phyloP scores from a whole-genome alignment of 1,140 invertebrate species.

The Drosophila eugracilis region DNA sequence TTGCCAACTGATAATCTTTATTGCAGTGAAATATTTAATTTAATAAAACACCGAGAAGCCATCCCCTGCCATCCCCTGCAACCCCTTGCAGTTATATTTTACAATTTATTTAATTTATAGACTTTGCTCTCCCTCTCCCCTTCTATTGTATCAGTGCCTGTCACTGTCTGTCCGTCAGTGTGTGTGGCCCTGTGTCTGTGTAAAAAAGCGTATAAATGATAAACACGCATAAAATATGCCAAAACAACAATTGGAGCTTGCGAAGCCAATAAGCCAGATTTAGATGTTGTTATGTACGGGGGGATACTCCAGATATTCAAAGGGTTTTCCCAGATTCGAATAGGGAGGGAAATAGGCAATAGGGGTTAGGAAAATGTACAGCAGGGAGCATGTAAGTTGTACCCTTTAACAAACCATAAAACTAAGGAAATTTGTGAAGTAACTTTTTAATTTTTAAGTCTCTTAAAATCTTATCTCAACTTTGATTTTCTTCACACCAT shows the following conservation, averaged over 20 bases:
- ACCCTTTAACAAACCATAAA: too few species aligned
- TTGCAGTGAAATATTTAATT: conserved; percentile 81
- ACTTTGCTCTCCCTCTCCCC: conserved; percentile 26
- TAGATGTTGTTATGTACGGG: conserved; percentile 17
- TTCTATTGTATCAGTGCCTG: conserved; percentile 33
- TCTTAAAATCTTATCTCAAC: neutral
- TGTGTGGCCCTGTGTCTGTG: conserved; percentile 32
- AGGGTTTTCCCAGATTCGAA: too few species aligned
- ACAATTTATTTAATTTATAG: conserved; percentile 84
- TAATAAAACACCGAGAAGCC: conserved; percentile 64
- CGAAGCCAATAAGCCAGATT: conserved; percentile 53
- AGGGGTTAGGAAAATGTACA: too few species aligned
- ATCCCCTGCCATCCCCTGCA: neutral
- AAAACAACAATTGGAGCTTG: conserved; percentile 65
- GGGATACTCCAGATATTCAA: neutral
- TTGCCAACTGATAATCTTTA: conserved; percentile 81
- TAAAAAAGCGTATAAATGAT: conserved; percentile 78
- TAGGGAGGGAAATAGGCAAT: too few species aligned
- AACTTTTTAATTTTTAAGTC: too few species aligned
- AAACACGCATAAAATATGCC: conserved; percentile 78
- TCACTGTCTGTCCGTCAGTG: conserved; percentile 8
- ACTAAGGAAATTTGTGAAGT: too few species aligned
- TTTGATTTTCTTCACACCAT: neutral
- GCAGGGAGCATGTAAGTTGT: too few species aligned
- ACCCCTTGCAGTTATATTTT: conserved; percentile 61